Conservation (phyloP, 2,888 invertebrate species). For the Chloromyia formosa region DNA sequence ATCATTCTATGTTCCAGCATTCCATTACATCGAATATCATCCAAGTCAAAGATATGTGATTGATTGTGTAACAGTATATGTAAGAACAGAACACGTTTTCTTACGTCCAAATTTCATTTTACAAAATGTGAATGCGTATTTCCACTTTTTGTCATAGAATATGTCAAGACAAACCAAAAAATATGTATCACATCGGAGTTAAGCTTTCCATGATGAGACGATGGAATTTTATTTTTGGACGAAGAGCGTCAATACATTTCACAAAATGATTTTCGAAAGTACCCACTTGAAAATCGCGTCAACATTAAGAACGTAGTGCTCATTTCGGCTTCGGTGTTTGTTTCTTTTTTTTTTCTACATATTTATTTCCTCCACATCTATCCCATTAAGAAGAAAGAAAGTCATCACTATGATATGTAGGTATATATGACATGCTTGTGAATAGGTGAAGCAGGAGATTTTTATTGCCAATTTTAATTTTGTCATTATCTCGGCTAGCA, state of each 20-base stretch:
- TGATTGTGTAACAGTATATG: neutral
- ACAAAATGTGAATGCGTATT: slow-evolving; percentile 4
- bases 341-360: neutral
- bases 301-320: slow-evolving; percentile 34
- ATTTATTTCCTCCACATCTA: neutral
- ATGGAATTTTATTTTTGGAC: slow-evolving; percentile 43
- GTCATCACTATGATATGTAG: neutral
- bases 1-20: no score
- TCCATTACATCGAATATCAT: no score
- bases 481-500: no score
- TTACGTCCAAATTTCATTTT: neutral
- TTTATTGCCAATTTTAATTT: no score
- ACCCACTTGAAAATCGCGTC: slow-evolving; percentile 36
- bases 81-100: neutral
- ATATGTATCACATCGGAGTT: slow-evolving; percentile 22
- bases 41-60: no score
- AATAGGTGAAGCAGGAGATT: neutral
- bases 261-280: slow-evolving; percentile 40
- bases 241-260: slow-evolving; percentile 42
- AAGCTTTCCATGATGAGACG: slow-evolving; percentile 39
- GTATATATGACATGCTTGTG: neutral
- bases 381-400: slow-evolving; percentile 8
- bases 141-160: slow-evolving; percentile 35
- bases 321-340: neutral
- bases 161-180: slow-evolving; percentile 17